Percentiles rank a stretch among this genome's conserved stretches.
Evolutionary conservation across 2,797 vertebrate species (phyloP).

Genomic region (Pelobates cultripes): DNA sequence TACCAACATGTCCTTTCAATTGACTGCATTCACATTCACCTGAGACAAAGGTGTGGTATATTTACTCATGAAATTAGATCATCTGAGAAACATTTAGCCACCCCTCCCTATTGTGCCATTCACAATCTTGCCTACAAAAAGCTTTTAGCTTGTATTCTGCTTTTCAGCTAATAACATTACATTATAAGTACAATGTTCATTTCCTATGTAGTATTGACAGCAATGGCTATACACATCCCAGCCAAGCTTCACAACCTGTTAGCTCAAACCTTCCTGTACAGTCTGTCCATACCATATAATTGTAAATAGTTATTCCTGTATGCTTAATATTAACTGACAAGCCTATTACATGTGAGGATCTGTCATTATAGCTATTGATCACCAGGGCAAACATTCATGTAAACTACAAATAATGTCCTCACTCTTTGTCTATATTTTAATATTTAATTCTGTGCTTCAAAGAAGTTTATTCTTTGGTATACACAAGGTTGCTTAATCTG

Average conservation of each 20-base stretch:
- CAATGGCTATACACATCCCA: background rate
- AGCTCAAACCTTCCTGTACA: slow-evolving; percentile 1
- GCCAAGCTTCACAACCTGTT: background rate
- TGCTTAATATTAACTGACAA: background rate
- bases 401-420: background rate
- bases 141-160: background rate
- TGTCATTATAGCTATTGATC: background rate
- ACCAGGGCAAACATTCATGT: background rate
- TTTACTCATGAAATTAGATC: background rate
- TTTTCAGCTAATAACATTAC: background rate
- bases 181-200: background rate
- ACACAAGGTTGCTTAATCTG: no score
- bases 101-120: background rate
- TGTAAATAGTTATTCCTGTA: background rate
- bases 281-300: background rate
- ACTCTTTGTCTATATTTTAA: no score
- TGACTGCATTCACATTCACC: background rate
- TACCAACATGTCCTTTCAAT: background rate
- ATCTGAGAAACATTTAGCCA: background rate
- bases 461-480: no score
- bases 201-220: background rate
- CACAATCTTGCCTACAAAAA: background rate
- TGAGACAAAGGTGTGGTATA: slow-evolving; percentile 28
- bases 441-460: no score
- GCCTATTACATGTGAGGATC: background rate